Evolutionary conservation across 2,888 invertebrate species (phyloP).

Genomic region (Listrodromus nycthemerus): DNA sequence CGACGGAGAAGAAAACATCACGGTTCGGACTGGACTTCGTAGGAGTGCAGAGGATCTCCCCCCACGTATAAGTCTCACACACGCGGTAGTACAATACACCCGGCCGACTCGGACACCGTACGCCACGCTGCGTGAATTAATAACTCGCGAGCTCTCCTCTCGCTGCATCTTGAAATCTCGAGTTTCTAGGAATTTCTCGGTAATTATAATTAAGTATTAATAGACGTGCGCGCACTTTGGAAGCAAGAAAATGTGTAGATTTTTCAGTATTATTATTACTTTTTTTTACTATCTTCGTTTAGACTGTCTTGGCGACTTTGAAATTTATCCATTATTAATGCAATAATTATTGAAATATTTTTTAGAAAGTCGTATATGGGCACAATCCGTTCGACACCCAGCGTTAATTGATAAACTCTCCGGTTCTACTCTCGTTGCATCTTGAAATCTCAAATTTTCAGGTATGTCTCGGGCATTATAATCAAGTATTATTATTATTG

Average conservation of each 20-base stretch:
- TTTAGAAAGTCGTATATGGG: too few relatives aligned
- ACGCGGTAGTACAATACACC: slow-evolving; percentile 8
- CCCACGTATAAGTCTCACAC: slow-evolving; percentile 5
- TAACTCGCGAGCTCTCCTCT: slow-evolving; percentile 57
- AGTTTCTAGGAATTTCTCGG: slow-evolving; percentile 63
- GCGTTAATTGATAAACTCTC: slow-evolving; percentile 67
- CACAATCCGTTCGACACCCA: slow-evolving; percentile 48
- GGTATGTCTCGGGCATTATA: slow-evolving; percentile 64
- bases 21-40: slow-evolving; percentile 3
- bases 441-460: slow-evolving; percentile 52
- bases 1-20: slow-evolving; percentile 40
- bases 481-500: slow-evolving; percentile 41
- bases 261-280: neutral
- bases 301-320: too few relatives aligned
- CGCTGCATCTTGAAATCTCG: slow-evolving; percentile 35
- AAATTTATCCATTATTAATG: too few relatives aligned
- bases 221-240: slow-evolving; percentile 35
- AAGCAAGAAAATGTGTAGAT: neutral
- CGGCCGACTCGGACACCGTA: slow-evolving; percentile 2
- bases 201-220: slow-evolving; percentile 66
- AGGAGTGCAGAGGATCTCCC: neutral
- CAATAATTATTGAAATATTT: too few relatives aligned
- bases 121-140: slow-evolving; percentile 68
- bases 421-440: slow-evolving; percentile 38
- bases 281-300: neutral